phyloP scores from a whole-genome alignment of 1,140 invertebrate species.

The Drosophila kepulauana region DNA sequence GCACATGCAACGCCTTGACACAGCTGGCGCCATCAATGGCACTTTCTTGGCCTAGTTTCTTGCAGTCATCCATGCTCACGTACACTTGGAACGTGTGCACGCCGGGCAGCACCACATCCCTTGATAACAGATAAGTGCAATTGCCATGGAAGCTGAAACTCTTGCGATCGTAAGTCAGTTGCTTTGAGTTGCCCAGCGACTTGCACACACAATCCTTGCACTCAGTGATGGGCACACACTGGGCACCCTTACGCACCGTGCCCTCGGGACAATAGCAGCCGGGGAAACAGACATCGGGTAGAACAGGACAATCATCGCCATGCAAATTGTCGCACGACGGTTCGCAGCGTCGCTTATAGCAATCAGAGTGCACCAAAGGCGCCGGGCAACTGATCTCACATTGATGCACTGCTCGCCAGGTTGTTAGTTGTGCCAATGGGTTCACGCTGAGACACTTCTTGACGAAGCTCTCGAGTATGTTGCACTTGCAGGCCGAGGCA shows the following conservation, averaged over 20 bases:
- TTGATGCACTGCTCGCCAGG: slow-evolving; percentile 89
- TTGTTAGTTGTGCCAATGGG: slow-evolving; percentile 87
- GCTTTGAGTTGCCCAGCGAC: slow-evolving; percentile 89
- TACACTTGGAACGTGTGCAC: slow-evolving; percentile 87
- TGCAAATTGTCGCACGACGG: slow-evolving; percentile 89
- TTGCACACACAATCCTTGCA: slow-evolving; percentile 92
- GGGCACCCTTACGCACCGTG: slow-evolving; percentile 88
- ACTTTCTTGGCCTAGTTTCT: slow-evolving; percentile 57
- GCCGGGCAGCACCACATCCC: slow-evolving; percentile 87
- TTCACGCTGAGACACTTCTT: slow-evolving; percentile 89
- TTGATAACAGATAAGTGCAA: slow-evolving; percentile 91
- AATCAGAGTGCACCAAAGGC: slow-evolving; percentile 92
- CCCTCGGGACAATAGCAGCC: slow-evolving; percentile 94
- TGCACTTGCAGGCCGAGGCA: slow-evolving; percentile 88
- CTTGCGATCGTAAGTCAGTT: slow-evolving; percentile 90
- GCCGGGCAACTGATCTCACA: slow-evolving; percentile 88
- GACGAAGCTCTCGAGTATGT: slow-evolving; percentile 89
- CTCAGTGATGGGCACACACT: slow-evolving; percentile 89
- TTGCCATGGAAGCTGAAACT: slow-evolving; percentile 91
- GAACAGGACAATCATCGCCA: slow-evolving; percentile 87
- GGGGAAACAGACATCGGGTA: slow-evolving; percentile 89
- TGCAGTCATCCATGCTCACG: slow-evolving; percentile 78
- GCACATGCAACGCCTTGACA: slow-evolving; percentile 85
- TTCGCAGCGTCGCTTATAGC: slow-evolving; percentile 91
- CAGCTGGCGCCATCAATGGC: slow-evolving; percentile 62